phyloP scores from a whole-genome alignment of 2,797 vertebrate genomes.

The Clarias laeviceps region DNA sequence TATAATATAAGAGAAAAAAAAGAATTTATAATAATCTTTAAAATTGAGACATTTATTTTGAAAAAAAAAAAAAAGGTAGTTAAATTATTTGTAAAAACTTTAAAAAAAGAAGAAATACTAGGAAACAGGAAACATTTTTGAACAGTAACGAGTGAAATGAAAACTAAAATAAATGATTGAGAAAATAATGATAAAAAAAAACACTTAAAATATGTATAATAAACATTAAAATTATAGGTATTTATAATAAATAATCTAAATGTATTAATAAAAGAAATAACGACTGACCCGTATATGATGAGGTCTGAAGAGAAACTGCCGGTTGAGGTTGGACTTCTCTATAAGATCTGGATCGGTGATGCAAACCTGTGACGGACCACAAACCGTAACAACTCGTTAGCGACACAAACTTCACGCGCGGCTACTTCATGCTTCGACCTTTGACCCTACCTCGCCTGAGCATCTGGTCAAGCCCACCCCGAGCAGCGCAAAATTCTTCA shows the following conservation, averaged over 20 bases:
- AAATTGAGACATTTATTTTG: neutral
- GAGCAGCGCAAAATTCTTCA: constrained; percentile 96
- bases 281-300: constrained; percentile 90
- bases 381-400: constrained; percentile 4
- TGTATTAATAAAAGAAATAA: neutral
- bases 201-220: neutral
- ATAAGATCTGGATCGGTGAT: constrained; percentile 98
- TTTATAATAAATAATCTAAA: too few relatives aligned
- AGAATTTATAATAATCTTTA: neutral
- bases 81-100: neutral
- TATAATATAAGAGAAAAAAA: neutral
- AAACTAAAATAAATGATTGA: too few relatives aligned
- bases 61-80: too few relatives aligned
- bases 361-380: constrained; percentile 78
- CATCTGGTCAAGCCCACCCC: constrained; percentile 83
- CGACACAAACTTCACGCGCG: neutral
- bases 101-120: neutral
- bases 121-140: neutral
- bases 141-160: neutral
- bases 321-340: constrained; percentile 98
- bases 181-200: neutral
- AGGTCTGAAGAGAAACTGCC: constrained; percentile 96
- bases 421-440: neutral
- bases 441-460: constrained; percentile 72
- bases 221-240: neutral